Percentiles rank a stretch among this genome's conserved stretches.
Conservation (phyloP, 2,113 vertebrate species). For the Vanacampus margaritifer region DNA sequence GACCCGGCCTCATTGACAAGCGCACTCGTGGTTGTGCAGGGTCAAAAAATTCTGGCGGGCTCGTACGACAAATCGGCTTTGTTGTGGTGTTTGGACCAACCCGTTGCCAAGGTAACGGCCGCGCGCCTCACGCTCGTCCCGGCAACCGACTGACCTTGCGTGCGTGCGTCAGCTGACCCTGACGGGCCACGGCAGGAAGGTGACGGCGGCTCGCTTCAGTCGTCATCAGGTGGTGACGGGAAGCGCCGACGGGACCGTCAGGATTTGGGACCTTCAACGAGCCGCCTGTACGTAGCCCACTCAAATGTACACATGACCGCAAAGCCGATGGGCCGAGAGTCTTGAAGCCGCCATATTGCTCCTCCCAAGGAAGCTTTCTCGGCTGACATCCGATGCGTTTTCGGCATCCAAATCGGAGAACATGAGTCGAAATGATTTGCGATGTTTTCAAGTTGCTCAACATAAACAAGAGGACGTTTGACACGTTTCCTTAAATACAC, state of each 20-base stretch:
- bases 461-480: too few species aligned
- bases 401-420: too few species aligned
- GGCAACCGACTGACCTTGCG: neutral
- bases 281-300: constrained; percentile 77
- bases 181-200: constrained; percentile 86
- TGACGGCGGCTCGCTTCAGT: constrained; percentile 82
- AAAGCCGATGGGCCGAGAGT: too few species aligned
- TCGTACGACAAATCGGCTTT: constrained; percentile 82
- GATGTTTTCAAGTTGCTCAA: too few species aligned
- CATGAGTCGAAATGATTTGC: too few species aligned
- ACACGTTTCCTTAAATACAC: too few species aligned
- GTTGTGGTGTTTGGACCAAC: constrained; percentile 78
- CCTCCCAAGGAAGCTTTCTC: too few species aligned
- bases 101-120: constrained; percentile 73
- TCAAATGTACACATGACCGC: too few species aligned
- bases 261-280: constrained; percentile 83
- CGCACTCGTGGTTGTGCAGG: constrained; percentile 52
- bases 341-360: too few species aligned
- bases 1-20: too few species aligned
- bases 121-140: too few species aligned
- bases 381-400: too few species aligned
- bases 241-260: constrained; percentile 80
- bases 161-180: constrained; percentile 75
- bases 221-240: constrained; percentile 80
- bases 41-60: constrained; percentile 74